phyloP scores from a whole-genome alignment of 23 tunicate genomes.

The Aplidium turbinatum region DNA sequence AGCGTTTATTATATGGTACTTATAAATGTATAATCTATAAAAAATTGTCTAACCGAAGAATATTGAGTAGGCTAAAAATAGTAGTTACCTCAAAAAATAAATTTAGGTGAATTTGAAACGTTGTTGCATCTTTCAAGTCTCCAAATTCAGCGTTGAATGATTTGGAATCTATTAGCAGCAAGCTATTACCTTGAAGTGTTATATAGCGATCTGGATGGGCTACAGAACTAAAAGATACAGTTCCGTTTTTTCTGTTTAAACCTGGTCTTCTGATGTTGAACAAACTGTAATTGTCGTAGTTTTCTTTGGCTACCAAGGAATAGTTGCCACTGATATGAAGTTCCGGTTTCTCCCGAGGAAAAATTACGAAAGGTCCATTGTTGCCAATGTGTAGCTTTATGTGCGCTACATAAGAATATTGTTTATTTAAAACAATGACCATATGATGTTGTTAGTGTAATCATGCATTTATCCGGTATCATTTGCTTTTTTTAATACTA shows the following conservation, averaged over 20 bases:
- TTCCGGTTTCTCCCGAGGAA: neutral
- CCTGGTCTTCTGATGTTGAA: neutral
- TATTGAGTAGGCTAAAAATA: too few species aligned
- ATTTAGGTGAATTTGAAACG: neutral
- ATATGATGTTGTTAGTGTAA: neutral
- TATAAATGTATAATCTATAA: too few species aligned
- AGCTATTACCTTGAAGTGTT: neutral
- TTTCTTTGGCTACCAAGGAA: too few species aligned
- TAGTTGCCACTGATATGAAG: neutral
- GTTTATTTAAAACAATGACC: neutral
- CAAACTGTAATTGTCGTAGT: too few species aligned
- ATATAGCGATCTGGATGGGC: neutral
- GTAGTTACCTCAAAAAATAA: slow-evolving; percentile 6
- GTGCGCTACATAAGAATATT: too few species aligned
- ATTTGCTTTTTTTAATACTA: too few species aligned
- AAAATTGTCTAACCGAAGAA: too few species aligned
- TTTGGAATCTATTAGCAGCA: neutral
- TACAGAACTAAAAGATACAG: neutral
- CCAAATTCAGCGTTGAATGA: neutral
- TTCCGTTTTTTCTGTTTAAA: slow-evolving; percentile 19
- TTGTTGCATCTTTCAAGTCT: neutral
- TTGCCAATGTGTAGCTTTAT: too few species aligned
- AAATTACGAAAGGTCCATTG: neutral
- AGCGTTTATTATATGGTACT: too few species aligned
- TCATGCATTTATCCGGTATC: too few species aligned